Conservation (phyloP, 2,797 vertebrate species). For the Coregonus ussuriensis region DNA sequence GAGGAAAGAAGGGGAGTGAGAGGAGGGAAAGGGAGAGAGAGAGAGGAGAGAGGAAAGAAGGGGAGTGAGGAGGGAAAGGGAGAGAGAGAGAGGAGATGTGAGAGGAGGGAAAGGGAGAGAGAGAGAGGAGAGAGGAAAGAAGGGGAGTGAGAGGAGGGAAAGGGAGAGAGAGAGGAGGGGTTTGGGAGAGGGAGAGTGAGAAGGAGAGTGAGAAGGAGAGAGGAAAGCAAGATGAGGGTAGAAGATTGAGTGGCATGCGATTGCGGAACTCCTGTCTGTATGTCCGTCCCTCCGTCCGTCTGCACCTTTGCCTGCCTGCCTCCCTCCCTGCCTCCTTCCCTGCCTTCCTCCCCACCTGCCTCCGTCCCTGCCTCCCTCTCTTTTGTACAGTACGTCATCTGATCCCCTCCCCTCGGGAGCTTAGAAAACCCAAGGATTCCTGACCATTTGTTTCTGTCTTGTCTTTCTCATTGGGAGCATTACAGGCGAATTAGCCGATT, state of each 20-base stretch:
- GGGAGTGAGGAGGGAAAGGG: neutral
- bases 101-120: neutral
- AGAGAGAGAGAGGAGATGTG: neutral
- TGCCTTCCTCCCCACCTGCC: neutral
- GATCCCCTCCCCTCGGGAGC: neutral
- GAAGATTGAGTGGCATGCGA: no score
- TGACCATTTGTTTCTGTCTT: constrained; percentile 27
- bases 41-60: no score
- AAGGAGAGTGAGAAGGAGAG: neutral
- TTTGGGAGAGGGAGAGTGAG: neutral
- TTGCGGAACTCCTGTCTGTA: no score
- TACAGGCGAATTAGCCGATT: constrained; percentile 35
- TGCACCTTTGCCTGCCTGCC: neutral
- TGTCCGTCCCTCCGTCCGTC: constrained; percentile 26
- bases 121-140: neutral
- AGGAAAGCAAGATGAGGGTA: neutral
- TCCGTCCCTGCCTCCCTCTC: constrained; percentile 29
- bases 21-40: neutral
- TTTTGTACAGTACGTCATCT: constrained; percentile 32
- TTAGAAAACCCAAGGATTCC: constrained; percentile 11
- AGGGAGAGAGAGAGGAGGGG: neutral
- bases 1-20: neutral
- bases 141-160: neutral
- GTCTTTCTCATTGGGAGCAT: constrained; percentile 21
- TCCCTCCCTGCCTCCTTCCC: neutral